Evolutionary conservation across 2,797 vertebrate species (phyloP).

Genomic region (Octomys mimax): DNA sequence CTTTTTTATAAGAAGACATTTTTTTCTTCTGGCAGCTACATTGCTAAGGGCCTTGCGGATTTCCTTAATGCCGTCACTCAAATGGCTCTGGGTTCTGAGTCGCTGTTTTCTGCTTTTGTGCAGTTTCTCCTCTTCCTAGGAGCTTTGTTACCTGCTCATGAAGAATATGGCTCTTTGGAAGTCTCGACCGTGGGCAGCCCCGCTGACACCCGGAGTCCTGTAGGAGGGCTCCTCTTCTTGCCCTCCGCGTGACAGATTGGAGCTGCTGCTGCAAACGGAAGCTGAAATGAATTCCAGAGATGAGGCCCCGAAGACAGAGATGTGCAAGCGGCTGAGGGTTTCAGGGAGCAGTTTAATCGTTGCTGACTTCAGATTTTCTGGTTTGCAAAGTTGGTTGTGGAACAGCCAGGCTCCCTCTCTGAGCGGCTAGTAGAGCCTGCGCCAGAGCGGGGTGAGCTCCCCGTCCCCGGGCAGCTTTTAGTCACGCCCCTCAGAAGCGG

Average conservation of each 20-base stretch:
- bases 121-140: constrained; percentile 68
- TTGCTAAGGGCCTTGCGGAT: constrained; percentile 74
- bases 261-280: constrained; percentile 59
- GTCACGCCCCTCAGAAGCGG: constrained; percentile 23
- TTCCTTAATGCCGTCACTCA: constrained; percentile 76
- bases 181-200: constrained; percentile 44
- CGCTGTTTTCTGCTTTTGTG: constrained; percentile 81
- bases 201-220: constrained; percentile 66
- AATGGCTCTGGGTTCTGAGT: constrained; percentile 62
- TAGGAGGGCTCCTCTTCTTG: constrained; percentile 72
- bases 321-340: constrained; percentile 39
- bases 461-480: not conserved
- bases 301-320: constrained; percentile 76
- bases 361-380: constrained; percentile 74
- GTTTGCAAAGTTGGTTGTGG: constrained; percentile 56
- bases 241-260: constrained; percentile 70
- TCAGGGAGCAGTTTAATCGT: constrained; percentile 70
- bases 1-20: constrained; percentile 61
- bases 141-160: constrained; percentile 78
- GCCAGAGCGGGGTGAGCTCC: not conserved
- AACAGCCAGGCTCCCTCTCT: constrained; percentile 30
- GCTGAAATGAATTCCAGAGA: constrained; percentile 67
- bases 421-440: constrained; percentile 33
- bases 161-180: constrained; percentile 70
- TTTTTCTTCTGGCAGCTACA: constrained; percentile 62